phyloP scores from a whole-genome alignment of 1,140 invertebrate genomes.

The Aphaenogaster rudis region DNA sequence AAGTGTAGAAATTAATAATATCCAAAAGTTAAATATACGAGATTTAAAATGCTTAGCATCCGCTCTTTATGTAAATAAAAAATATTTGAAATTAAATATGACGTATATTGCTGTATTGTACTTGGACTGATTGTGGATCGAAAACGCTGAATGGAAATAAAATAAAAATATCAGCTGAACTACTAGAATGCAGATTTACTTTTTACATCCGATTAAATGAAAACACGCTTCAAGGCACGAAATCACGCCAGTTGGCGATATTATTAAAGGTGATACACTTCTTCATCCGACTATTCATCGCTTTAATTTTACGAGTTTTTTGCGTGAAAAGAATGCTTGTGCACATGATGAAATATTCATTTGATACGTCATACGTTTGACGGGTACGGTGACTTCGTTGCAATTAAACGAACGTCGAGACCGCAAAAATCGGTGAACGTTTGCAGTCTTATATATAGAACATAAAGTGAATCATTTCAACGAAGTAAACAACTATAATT shows the following conservation, averaged over 20 bases:
- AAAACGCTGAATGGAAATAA: not conserved
- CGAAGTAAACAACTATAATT: not conserved
- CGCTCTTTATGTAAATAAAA: not conserved
- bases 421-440: not conserved
- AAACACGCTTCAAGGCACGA: not conserved
- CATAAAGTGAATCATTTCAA: not conserved
- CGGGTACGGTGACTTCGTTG: not conserved
- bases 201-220: not conserved
- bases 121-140: not conserved
- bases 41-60: not conserved
- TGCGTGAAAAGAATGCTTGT: not conserved
- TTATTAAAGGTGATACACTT: not conserved
- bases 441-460: not conserved
- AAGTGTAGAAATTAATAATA: conserved; percentile 1
- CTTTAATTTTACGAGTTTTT: conserved; percentile 17
- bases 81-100: not conserved
- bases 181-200: not conserved
- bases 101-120: not conserved
- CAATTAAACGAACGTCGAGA: conserved; percentile 27
- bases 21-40: conserved; percentile 2
- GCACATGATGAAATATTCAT: conserved; percentile 30
- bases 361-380: conserved; percentile 17
- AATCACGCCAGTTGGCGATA: too few species aligned
- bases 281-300: not conserved
- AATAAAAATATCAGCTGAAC: not conserved